A percentile compares a stretch with the other conserved stretches of the same genome.
phyloP scores from a whole-genome alignment of 2,113 vertebrate genomes.

The Sinocyclocheilus grahami region DNA sequence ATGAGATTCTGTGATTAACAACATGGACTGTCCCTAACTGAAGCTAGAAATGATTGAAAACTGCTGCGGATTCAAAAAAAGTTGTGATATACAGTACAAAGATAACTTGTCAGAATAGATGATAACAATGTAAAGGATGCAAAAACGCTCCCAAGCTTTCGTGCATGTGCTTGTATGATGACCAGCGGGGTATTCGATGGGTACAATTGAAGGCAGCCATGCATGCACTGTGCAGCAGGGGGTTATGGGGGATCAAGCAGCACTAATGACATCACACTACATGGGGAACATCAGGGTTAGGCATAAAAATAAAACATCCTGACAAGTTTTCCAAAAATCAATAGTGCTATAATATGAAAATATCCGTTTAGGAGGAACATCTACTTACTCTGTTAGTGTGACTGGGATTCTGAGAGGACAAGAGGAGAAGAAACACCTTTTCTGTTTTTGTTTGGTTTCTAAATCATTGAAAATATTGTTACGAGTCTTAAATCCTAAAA shows the following conservation, averaged over 20 bases:
- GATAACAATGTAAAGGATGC: background rate
- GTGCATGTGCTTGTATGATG: conserved; percentile 63
- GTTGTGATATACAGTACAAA: background rate
- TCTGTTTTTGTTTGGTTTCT: too few species aligned
- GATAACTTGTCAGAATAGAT: background rate
- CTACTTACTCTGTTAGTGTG: conserved; percentile 72
- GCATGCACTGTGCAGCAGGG: background rate
- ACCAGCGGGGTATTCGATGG: conserved; percentile 65
- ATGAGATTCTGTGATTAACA: background rate
- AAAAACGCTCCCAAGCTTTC: background rate
- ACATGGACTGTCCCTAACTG: background rate
- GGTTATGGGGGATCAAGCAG: conserved; percentile 47
- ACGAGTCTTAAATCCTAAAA: background rate
- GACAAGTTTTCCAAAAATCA: background rate
- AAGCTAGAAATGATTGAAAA: background rate
- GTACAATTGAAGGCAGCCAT: conserved; percentile 65
- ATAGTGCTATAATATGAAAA: background rate
- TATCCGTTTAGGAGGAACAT: conserved; percentile 28
- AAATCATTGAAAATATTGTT: background rate
- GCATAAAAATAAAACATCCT: background rate
- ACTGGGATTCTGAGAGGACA: conserved; percentile 65
- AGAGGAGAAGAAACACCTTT: conserved; percentile 45
- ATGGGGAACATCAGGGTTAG: background rate
- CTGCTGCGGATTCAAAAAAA: background rate
- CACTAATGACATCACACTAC: conserved; percentile 31